Evolutionary conservation across 2,113 vertebrate species (phyloP).

Genomic region (Rhodinocichla rosea): DNA sequence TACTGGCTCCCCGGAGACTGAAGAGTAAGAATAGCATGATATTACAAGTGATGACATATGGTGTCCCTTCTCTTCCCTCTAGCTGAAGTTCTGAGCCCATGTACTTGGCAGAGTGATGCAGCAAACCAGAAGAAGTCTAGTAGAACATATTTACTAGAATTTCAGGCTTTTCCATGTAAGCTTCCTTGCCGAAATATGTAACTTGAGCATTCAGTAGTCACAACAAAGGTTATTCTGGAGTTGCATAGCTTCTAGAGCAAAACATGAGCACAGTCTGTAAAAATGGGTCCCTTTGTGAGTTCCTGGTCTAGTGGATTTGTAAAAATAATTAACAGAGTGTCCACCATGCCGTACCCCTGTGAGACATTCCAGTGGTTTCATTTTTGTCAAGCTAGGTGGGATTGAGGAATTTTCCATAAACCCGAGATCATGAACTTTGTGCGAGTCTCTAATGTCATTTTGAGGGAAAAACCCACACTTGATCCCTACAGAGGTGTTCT

Average conservation of each 20-base stretch:
- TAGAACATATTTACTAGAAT: neutral
- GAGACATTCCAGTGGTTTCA: neutral
- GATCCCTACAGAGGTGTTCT: neutral
- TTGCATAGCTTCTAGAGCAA: neutral
- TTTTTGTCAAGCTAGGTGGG: neutral
- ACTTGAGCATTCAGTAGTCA: neutral
- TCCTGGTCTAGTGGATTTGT: neutral
- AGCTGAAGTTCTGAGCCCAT: neutral
- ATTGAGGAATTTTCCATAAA: neutral
- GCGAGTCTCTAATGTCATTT: neutral
- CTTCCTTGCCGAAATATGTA: accelerated
- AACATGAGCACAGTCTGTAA: neutral
- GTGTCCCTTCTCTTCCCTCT: neutral
- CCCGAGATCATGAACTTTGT: neutral
- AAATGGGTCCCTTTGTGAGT: neutral
- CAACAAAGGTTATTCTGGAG: neutral
- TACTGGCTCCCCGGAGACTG: neutral
- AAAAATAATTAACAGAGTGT: neutral
- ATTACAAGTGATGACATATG: neutral
- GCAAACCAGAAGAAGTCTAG: neutral
- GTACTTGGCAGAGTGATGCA: neutral
- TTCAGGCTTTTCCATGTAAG: neutral
- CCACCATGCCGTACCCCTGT: neutral
- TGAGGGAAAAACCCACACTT: neutral
- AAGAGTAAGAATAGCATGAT: neutral